phyloP scores from a whole-genome alignment of 2,888 invertebrate species.

The Linnaemya vulpina region DNA sequence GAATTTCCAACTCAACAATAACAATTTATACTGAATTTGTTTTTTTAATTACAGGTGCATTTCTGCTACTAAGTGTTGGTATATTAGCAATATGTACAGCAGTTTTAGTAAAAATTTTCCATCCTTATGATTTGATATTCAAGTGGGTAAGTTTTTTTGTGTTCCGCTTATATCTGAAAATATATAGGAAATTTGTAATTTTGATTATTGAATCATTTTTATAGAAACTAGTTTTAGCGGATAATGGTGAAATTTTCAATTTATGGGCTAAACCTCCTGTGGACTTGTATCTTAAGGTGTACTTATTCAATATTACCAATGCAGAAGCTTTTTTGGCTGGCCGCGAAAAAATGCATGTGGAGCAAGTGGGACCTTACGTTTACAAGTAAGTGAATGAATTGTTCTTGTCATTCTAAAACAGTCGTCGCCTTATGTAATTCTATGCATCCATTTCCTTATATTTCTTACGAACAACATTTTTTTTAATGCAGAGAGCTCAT shows the following conservation, averaged over 20 bases:
- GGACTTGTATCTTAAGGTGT: constrained; percentile 90
- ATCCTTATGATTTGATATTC: constrained; percentile 90
- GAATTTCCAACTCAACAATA: not conserved
- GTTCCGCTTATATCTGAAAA: not conserved
- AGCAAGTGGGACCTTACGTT: constrained; percentile 93
- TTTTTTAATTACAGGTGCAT: constrained; percentile 86
- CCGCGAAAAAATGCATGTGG: constrained; percentile 87
- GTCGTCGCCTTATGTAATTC: not conserved
- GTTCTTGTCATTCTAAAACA: not conserved
- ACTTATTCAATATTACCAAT: constrained; percentile 93
- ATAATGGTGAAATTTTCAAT: constrained; percentile 92
- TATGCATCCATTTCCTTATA: not conserved
- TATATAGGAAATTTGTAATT: too few relatives aligned
- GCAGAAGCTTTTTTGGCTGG: constrained; percentile 90
- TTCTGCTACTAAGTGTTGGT: constrained; percentile 88
- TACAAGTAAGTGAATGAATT: constrained; percentile 88
- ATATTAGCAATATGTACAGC: constrained; percentile 87
- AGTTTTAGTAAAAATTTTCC: constrained; percentile 86
- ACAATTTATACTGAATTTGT: not conserved
- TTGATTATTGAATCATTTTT: constrained; percentile 23
- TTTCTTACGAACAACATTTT: not conserved
- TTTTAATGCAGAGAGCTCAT: constrained; percentile 86
- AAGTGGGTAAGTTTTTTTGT: constrained; percentile 85
- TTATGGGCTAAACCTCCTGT: constrained; percentile 92
- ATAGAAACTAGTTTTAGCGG: constrained; percentile 89